Conservation (phyloP, 1,140 invertebrate genomes). For the Drosophila oshimai region DNA sequence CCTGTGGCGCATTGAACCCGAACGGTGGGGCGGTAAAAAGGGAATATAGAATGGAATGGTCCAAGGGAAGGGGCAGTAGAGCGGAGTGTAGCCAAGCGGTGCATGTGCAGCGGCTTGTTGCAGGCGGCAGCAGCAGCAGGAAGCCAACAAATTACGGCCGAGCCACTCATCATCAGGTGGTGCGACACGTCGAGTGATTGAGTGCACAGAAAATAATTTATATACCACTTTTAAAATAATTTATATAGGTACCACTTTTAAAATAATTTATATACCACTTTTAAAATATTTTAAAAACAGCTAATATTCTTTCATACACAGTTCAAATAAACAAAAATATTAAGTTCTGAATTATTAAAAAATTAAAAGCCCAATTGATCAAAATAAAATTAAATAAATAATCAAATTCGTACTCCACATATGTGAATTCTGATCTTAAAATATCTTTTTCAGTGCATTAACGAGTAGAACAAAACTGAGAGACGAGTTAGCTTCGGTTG, state of each 20-base stretch:
- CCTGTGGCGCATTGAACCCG: slow-evolving; percentile 67
- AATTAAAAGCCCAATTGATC: no score
- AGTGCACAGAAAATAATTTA: slow-evolving; percentile 26
- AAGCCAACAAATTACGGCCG: slow-evolving; percentile 69
- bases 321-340: neutral
- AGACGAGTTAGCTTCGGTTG: slow-evolving; percentile 16
- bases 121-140: slow-evolving; percentile 49
- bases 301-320: no score
- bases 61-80: neutral
- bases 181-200: slow-evolving; percentile 66
- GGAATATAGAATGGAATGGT: no score
- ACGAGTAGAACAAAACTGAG: slow-evolving; percentile 32
- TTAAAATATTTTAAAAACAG: no score
- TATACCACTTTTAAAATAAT: no score
- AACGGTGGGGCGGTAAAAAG: slow-evolving; percentile 10
- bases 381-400: no score
- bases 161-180: slow-evolving; percentile 71
- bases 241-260: no score
- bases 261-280: no score
- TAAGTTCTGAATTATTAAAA: no score
- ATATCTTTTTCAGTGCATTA: slow-evolving; percentile 6
- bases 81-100: slow-evolving; percentile 60
- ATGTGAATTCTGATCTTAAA: no score
- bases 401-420: no score
- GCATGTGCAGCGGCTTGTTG: slow-evolving; percentile 79